phyloP scores from a whole-genome alignment of 2,797 vertebrate genomes.

The Hoplostethus atlanticus region DNA sequence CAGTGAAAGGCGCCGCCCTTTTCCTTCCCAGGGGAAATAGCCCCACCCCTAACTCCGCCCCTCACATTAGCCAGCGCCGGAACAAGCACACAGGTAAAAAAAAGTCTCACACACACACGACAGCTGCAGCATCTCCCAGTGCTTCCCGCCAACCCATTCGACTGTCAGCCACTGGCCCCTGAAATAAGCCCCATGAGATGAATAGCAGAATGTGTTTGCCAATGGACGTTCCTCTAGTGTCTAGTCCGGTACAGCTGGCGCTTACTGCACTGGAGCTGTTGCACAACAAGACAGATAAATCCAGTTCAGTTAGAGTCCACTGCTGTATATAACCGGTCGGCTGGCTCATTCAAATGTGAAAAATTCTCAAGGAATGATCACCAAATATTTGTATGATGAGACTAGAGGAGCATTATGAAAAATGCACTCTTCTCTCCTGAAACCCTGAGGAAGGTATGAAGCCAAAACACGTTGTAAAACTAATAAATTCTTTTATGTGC shows the following conservation, averaged over 20 bases:
- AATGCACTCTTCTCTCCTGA: not conserved
- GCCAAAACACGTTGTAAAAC: no score
- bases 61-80: slow-evolving; percentile 90
- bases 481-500: no score
- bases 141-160: not conserved
- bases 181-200: slow-evolving; percentile 24
- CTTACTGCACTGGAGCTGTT: slow-evolving; percentile 17
- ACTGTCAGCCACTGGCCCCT: slow-evolving; percentile 9
- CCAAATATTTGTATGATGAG: not conserved
- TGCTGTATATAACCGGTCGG: not conserved
- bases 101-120: slow-evolving; percentile 7
- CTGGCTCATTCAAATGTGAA: not conserved
- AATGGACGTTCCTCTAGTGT: slow-evolving; percentile 30
- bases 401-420: not conserved
- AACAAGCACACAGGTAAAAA: slow-evolving; percentile 96
- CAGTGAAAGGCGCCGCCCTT: slow-evolving; percentile 97
- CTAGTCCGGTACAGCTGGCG: slow-evolving; percentile 41
- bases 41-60: slow-evolving; percentile 86
- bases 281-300: slow-evolving; percentile 37
- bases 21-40: slow-evolving; percentile 96
- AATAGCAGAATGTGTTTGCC: slow-evolving; percentile 26
- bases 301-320: not conserved
- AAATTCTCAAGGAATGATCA: not conserved
- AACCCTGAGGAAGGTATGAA: no score
- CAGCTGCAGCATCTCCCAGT: slow-evolving; percentile 30